Conservation (phyloP, 2,888 invertebrate genomes). For the Tachina grossa region DNA sequence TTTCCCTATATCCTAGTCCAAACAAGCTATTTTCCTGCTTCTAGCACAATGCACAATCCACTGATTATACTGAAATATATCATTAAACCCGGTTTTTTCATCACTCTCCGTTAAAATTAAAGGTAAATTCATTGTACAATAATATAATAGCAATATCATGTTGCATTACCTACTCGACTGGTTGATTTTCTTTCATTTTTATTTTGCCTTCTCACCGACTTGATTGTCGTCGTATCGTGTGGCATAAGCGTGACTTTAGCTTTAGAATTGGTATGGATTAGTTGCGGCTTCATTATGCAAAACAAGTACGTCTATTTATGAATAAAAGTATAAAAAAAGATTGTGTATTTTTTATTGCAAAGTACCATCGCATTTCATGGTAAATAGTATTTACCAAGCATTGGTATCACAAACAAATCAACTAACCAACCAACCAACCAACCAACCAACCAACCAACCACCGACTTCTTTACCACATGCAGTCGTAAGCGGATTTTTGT, state of each 20-base stretch:
- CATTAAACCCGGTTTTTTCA: slow-evolving; percentile 27
- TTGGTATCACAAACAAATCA: slow-evolving; percentile 1
- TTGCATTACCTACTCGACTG: slow-evolving; percentile 44
- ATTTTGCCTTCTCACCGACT: slow-evolving; percentile 21
- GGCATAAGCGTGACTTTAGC: slow-evolving; percentile 71
- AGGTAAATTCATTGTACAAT: background rate
- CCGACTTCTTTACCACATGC: slow-evolving; percentile 13
- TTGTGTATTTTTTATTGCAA: slow-evolving; percentile 39
- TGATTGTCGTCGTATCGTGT: slow-evolving; percentile 68
- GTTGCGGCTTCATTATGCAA: slow-evolving; percentile 64
- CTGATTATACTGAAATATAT: background rate
- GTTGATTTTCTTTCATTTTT: slow-evolving; percentile 19
- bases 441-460: background rate
- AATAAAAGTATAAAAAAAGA: slow-evolving; percentile 30
- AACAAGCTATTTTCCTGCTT: no score
- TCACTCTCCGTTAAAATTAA: slow-evolving; percentile 34
- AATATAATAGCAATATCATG: slow-evolving; percentile 34
- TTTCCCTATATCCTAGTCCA: no score
- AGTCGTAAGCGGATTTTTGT: slow-evolving; percentile 48
- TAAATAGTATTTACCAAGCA: slow-evolving; percentile 39
- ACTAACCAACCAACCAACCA: no score
- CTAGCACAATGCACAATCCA: no score
- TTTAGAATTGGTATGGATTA: slow-evolving; percentile 64
- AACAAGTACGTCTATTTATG: slow-evolving; percentile 52
- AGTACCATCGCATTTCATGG: slow-evolving; percentile 47